phyloP scores from a whole-genome alignment of 37 sponge, comb jelly and placozoan species.

The Crambe crambe region DNA sequence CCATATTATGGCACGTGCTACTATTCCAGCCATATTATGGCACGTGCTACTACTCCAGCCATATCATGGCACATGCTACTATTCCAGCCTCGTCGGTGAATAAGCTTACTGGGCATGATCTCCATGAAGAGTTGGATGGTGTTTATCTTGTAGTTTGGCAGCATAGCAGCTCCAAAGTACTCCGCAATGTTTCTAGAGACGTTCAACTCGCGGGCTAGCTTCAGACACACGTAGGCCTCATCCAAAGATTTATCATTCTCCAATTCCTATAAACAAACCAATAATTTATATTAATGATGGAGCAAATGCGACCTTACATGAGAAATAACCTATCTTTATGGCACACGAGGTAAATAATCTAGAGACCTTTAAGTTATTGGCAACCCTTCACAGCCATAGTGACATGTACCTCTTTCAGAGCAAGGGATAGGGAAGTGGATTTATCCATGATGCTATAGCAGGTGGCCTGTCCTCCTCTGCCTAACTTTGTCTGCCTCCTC shows the following conservation, averaged over 20 bases:
- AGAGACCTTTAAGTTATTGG: not conserved
- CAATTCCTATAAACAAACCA: not conserved
- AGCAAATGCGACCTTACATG: not conserved
- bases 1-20: no score
- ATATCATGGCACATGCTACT: no score
- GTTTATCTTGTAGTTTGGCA: slow-evolving; percentile 6
- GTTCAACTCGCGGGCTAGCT: slow-evolving; percentile 20
- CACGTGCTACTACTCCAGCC: no score
- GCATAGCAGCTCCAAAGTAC: slow-evolving; percentile 56
- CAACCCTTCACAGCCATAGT: not conserved
- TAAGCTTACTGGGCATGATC: slow-evolving; percentile 62
- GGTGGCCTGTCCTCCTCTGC: slow-evolving; percentile 40
- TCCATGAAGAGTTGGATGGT: slow-evolving; percentile 61
- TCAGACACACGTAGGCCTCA: slow-evolving; percentile 55
- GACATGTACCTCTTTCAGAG: slow-evolving; percentile 54
- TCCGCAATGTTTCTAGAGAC: slow-evolving; percentile 51
- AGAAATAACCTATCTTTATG: not conserved
- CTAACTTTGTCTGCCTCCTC: slow-evolving; percentile 38
- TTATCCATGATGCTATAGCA: slow-evolving; percentile 49
- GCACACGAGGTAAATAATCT: not conserved
- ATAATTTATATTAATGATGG: not conserved
- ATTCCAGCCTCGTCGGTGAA: no score
- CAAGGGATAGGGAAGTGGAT: slow-evolving; percentile 10
- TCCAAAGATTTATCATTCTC: slow-evolving; percentile 38
- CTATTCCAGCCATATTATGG: no score